phyloP scores from a whole-genome alignment of 1,140 invertebrate species.

The Monochamus saltuarius region DNA sequence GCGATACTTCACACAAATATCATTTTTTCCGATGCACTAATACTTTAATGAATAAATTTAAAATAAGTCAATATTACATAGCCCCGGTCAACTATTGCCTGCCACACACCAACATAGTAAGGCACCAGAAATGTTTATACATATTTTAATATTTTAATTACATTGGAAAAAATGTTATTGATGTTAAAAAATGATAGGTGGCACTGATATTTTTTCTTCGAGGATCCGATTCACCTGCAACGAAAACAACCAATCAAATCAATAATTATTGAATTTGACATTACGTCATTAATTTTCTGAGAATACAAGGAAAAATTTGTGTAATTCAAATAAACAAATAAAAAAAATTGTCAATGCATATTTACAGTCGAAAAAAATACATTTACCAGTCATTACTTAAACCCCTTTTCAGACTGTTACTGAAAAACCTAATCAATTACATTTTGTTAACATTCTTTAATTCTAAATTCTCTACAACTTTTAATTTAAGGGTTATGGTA shows the following conservation, averaged over 20 bases:
- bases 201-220: constrained; percentile 41
- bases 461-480: no score
- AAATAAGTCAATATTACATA: constrained; percentile 33
- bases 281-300: no score
- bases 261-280: no score
- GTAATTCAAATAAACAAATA: no score
- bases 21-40: constrained; percentile 48
- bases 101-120: constrained; percentile 47
- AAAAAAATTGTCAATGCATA: no score
- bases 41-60: constrained; percentile 35
- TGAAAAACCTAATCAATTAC: no score
- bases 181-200: constrained; percentile 36
- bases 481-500: no score
- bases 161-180: constrained; percentile 50
- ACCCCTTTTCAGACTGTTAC: no score
- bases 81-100: constrained; percentile 36
- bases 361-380: no score
- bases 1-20: constrained; percentile 45
- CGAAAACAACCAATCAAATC: constrained; percentile 16
- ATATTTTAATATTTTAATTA: constrained; percentile 38
- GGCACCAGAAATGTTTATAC: constrained; percentile 49
- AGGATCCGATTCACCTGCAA: constrained; percentile 32
- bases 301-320: no score
- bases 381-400: no score
- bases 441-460: no score